phyloP scores from a whole-genome alignment of 2,888 invertebrate species.

The Drosophila recens region DNA sequence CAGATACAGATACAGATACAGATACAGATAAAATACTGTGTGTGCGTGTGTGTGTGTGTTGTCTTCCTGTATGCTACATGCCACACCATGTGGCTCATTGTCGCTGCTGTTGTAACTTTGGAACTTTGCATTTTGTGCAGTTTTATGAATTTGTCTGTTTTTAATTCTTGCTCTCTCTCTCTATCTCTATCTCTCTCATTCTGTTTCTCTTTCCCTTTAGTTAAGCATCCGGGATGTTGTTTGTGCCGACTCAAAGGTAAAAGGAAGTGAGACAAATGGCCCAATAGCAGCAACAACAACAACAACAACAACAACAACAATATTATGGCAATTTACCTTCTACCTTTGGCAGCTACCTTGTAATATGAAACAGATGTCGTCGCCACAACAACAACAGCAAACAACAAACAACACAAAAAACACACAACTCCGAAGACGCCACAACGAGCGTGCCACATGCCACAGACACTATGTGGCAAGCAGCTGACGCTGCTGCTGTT shows the following conservation, averaged over 20 bases:
- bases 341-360: slow-evolving; percentile 64
- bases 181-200: not conserved
- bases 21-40: slow-evolving; percentile 18
- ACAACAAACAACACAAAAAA: not conserved
- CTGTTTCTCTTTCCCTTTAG: slow-evolving; percentile 35
- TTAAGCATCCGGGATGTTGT: slow-evolving; percentile 78
- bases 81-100: slow-evolving; percentile 60
- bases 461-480: slow-evolving; percentile 48
- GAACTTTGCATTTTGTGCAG: slow-evolving; percentile 80
- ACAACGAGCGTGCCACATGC: slow-evolving; percentile 66
- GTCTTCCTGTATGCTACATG: slow-evolving; percentile 44
- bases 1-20: slow-evolving; percentile 32
- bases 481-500: slow-evolving; percentile 15
- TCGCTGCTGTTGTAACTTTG: slow-evolving; percentile 65
- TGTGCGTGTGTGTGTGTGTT: slow-evolving; percentile 15
- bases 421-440: slow-evolving; percentile 30
- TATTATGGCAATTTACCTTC: slow-evolving; percentile 37
- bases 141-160: slow-evolving; percentile 59
- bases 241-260: slow-evolving; percentile 64
- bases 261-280: slow-evolving; percentile 81
- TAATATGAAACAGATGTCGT: slow-evolving; percentile 72
- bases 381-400: slow-evolving; percentile 3
- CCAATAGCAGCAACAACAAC: slow-evolving; percentile 39
- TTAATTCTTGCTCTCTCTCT: slow-evolving; percentile 38
- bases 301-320: slow-evolving; percentile 24